Percentiles rank a stretch among this genome's conserved stretches.
phyloP scores from a whole-genome alignment of 2,797 vertebrate genomes.

The Spatula clypeata region DNA sequence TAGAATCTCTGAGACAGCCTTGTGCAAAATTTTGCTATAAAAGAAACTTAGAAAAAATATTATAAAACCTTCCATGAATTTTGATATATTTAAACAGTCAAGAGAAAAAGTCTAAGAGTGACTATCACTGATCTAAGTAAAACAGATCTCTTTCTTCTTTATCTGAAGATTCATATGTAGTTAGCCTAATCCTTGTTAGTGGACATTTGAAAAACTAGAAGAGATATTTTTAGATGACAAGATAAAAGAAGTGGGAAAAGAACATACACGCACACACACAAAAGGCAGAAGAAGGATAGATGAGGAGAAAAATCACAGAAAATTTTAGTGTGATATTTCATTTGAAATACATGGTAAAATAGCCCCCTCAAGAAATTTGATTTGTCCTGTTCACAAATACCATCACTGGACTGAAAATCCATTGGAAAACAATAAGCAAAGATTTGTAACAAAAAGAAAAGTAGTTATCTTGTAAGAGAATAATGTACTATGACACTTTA shows the following conservation, averaged over 20 bases:
- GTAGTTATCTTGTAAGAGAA: not conserved
- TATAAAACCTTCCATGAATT: not conserved
- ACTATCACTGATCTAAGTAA: not conserved
- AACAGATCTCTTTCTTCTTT: accelerated
- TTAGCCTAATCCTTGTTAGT: not conserved
- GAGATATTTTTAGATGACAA: not conserved
- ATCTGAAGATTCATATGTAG: not conserved
- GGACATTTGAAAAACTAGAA: not conserved
- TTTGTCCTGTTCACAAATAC: not conserved
- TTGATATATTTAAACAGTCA: not conserved
- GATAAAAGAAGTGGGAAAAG: not conserved
- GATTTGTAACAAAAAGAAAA: not conserved
- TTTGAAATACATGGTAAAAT: not conserved
- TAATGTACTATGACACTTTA: not conserved
- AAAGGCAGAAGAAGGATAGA: not conserved
- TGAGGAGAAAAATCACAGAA: not conserved
- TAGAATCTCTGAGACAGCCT: conserved; percentile 36
- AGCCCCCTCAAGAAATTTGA: not conserved
- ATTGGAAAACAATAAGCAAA: not conserved
- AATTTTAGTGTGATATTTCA: not conserved
- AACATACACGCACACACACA: not conserved
- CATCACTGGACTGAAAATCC: not conserved
- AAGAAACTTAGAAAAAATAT: not conserved
- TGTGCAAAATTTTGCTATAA: not conserved
- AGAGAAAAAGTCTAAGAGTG: not conserved